A percentile compares a stretch with the other conserved stretches of the same genome.
Conservation (phyloP, 2,797 vertebrate species). For the Anguilla anguilla region DNA sequence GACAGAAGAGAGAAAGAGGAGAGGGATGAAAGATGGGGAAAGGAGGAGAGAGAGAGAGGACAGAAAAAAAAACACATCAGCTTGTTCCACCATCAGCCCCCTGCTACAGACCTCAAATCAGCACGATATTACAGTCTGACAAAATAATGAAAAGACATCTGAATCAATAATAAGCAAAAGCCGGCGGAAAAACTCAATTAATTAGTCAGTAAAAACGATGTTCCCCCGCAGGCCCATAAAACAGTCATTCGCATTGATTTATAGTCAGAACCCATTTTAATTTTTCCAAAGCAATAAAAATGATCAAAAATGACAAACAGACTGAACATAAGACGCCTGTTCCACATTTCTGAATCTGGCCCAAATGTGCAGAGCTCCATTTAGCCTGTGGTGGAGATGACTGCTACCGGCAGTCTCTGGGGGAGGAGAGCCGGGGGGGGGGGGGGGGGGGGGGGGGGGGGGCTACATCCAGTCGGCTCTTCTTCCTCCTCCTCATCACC, state of each 20-base stretch:
- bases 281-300: not conserved
- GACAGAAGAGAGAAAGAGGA: too few species aligned
- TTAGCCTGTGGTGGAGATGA: too few species aligned
- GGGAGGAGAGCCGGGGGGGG: too few species aligned
- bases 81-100: not conserved
- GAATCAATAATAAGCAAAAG: not conserved
- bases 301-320: not conserved
- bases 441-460: too few species aligned
- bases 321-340: not conserved
- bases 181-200: not conserved
- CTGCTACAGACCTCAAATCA: not conserved
- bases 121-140: not conserved
- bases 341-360: not conserved
- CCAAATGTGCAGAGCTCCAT: too few species aligned
- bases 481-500: not conserved
- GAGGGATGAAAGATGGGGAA: too few species aligned
- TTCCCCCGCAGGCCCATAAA: not conserved
- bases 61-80: not conserved
- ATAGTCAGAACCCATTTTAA: not conserved
- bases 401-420: too few species aligned
- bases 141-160: not conserved
- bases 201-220: not conserved
- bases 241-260: not conserved
- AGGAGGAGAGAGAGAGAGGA: not conserved
- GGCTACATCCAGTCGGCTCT: not conserved